Base-by-base conservation (phyloP, 2,113 vertebrate genomes). In the Paraplagusia blochii region DNA sequence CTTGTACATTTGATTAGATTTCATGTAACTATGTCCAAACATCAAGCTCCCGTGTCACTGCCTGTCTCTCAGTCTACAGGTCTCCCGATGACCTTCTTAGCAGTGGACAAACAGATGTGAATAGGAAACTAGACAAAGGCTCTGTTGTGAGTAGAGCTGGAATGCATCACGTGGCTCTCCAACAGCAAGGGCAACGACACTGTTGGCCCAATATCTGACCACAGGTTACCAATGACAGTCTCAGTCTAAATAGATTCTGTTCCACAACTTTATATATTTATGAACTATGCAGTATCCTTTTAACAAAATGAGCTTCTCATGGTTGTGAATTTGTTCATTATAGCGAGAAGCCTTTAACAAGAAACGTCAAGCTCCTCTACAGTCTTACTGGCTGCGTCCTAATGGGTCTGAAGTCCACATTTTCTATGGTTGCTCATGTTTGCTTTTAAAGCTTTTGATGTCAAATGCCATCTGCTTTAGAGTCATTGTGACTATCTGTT, bases 111-210 rank as follows among this genome's bases (percentile, higher is more conserved):
- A 61, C 44, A 39, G 16, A 46, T 17, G 19, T 12, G 14, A n/a
- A 58, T 58, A 58, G 60, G 53, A 68, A 50, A 9, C 2, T 5
- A 22, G 58, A 84, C 72, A 80, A 78, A 74, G 46, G 61, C 38
- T 10, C 48, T 43, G 3, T 71, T 74, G 70, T 82, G 53, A 43
- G 54, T 58, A 6, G 46, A 14, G 53, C 35, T 60, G 77, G 74
- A 76, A 74, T 79, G 57, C 18, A 1, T 73, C 68, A 77, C 50
- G 29, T 71, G 77, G 45, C 49, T 14, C 44, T 1, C 50, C 19
- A 19, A 19, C 58, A 44, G 40, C 55, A 48, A 36, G 36, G 35
- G 38, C 16, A 7, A 53, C 17, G 57, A 49, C 33, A 59, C 39
- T 36, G 12, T 36, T 55, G 48, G 13, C 66, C 57, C 6, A 44